Evolutionary conservation across 2,113 vertebrate species (phyloP).

Genomic region (Laterallus jamaicensis): DNA sequence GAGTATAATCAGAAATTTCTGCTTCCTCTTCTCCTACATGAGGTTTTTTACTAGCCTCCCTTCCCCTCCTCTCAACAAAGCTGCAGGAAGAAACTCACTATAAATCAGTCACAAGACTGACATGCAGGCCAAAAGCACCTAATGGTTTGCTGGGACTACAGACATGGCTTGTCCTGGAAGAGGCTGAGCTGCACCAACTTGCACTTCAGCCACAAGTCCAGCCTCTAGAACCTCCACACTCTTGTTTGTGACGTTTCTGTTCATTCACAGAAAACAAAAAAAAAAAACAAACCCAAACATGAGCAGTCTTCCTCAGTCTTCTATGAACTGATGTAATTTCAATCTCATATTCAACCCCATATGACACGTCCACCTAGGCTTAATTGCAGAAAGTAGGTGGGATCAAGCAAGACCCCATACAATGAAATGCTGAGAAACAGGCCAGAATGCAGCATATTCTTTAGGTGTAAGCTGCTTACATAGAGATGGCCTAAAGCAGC

Average conservation of each 20-base stretch:
- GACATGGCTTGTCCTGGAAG: not conserved
- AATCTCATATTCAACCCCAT: not conserved
- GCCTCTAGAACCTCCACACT: not conserved
- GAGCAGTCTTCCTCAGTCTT: not conserved
- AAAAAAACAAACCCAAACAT: not conserved
- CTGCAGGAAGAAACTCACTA: not conserved
- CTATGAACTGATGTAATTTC: not conserved
- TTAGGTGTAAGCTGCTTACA: not conserved
- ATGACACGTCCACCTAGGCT: not conserved
- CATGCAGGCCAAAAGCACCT: not conserved
- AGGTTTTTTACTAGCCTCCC: not conserved
- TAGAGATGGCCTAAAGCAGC: not conserved
- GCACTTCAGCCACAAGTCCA: not conserved
- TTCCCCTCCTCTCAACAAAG: not conserved
- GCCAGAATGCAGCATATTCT: not conserved
- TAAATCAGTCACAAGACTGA: not conserved
- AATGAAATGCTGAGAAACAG: not conserved
- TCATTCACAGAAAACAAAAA: not conserved
- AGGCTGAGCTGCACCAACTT: not conserved
- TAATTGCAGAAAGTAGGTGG: not conserved
- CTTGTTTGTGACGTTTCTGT: not conserved
- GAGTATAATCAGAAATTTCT: not conserved
- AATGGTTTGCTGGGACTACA: not conserved
- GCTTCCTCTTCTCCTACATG: rapidly evolving
- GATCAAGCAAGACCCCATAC: not conserved